phyloP scores from a whole-genome alignment of 2,797 vertebrate genomes.

The Myotis pilosus region DNA sequence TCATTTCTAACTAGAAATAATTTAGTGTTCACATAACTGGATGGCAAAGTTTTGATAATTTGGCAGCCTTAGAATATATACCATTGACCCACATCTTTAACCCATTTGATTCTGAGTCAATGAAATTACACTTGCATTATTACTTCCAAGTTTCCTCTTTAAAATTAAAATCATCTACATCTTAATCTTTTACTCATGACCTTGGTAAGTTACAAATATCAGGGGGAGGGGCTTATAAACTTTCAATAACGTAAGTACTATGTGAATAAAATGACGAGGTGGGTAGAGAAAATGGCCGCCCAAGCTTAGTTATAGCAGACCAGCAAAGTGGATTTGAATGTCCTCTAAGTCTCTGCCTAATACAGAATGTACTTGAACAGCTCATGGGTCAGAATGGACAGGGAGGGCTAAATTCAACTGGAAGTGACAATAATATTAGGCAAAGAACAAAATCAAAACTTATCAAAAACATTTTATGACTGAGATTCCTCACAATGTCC shows the following conservation, averaged over 20 bases:
- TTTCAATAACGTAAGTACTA: not conserved
- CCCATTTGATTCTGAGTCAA: not conserved
- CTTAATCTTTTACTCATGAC: constrained; percentile 36
- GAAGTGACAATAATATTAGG: not conserved
- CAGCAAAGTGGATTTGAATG: not conserved
- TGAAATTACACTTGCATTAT: not conserved
- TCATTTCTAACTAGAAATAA: not conserved
- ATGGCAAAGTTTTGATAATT: not conserved
- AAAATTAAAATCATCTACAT: constrained; percentile 39
- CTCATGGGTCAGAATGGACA: not conserved
- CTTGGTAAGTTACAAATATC: not conserved
- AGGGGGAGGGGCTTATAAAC: not conserved
- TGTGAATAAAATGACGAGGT: not conserved
- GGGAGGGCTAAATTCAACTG: not conserved
- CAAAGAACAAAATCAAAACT: not conserved
- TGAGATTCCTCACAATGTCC: not conserved
- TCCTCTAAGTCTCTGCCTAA: not conserved
- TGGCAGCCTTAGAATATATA: not conserved
- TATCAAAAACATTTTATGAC: not conserved
- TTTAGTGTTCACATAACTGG: not conserved
- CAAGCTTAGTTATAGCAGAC: not conserved
- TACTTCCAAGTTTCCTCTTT: constrained; percentile 10
- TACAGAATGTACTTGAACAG: not conserved
- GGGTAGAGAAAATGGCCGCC: not conserved
- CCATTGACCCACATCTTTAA: not conserved